Evolutionary conservation across 2,113 vertebrate genomes (phyloP).

Genomic region (Bombycilla garrulus): DNA sequence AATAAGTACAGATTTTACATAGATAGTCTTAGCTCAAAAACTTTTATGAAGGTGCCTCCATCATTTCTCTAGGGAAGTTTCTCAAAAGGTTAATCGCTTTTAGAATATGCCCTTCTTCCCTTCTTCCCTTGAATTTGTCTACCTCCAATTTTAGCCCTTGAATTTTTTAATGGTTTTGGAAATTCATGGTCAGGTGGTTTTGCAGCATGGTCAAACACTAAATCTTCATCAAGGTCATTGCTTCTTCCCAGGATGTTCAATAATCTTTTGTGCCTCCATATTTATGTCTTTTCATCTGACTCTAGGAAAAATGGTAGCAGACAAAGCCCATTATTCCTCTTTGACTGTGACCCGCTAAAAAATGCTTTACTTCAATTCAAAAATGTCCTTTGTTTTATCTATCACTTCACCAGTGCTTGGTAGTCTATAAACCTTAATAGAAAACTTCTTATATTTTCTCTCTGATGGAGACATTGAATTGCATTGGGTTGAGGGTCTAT

Average conservation of each 20-base stretch:
- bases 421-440: not conserved
- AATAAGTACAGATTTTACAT: conserved; percentile 29
- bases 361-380: not conserved
- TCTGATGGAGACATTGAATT: not conserved
- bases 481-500: not conserved
- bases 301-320: conserved; percentile 13
- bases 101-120: not conserved
- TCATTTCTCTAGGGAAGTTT: conserved; percentile 3
- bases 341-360: not conserved
- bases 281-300: conserved; percentile 4
- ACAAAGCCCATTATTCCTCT: not conserved
- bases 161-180: conserved; percentile 17
- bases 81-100: conserved; percentile 34
- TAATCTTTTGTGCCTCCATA: conserved; percentile 8
- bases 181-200: not conserved
- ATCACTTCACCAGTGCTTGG: not conserved
- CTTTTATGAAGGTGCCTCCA: conserved; percentile 3
- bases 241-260: not conserved
- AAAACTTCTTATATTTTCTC: not conserved
- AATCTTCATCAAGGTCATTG: conserved; percentile 26
- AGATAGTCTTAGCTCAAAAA: conserved; percentile 11
- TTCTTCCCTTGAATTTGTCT: conserved; percentile 15
- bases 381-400: not conserved
- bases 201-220: not conserved
- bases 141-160: not conserved